These are phyloP conservation scores for Andricus curvator DNA, from an alignment of 2,888 invertebrate genomes.

Conservation along the genomic window DNA sequence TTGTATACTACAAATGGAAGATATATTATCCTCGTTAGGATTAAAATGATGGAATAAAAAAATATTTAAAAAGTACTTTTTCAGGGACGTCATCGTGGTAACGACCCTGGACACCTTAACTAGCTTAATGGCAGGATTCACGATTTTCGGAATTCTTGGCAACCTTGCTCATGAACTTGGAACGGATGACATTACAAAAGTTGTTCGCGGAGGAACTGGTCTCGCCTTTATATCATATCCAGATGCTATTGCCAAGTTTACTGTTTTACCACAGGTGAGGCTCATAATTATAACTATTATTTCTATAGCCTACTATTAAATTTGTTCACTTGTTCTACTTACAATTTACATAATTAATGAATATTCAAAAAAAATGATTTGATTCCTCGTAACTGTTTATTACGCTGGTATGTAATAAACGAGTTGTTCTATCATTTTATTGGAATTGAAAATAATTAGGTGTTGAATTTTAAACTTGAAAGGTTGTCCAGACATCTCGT, in stretches of 20 bases:
- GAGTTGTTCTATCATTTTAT: too few relatives aligned
- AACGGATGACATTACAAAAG: conserved; percentile 82
- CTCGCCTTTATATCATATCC: conserved; percentile 93
- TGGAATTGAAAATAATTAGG: too few relatives aligned
- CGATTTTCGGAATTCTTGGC: conserved; percentile 91
- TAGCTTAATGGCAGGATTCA: conserved; percentile 89
- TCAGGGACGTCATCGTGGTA: conserved; percentile 87
- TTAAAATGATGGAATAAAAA: not conserved
- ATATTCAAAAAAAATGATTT: not conserved
- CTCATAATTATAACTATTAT: not conserved
- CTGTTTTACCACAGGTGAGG: conserved; percentile 83
- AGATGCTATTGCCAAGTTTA: conserved; percentile 89
- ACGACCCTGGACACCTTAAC: conserved; percentile 91
- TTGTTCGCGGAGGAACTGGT: conserved; percentile 88
- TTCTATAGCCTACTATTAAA: not conserved
- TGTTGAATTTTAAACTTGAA: too few relatives aligned
- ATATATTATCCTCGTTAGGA: not conserved
- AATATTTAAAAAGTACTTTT: conserved; percentile 40
- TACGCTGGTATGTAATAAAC: not conserved
- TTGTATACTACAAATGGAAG: not conserved
- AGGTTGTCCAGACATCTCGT: too few relatives aligned
- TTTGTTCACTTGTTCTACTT: conserved; percentile 17
- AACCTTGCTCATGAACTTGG: conserved; percentile 86
- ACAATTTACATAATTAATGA: not conserved
- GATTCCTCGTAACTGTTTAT: not conserved